Percentiles rank a stretch among this genome's conserved stretches.
These are phyloP conservation scores for Xerus rutilus DNA, from an alignment of 2,797 vertebrate genomes.

Conservation along the genomic window DNA sequence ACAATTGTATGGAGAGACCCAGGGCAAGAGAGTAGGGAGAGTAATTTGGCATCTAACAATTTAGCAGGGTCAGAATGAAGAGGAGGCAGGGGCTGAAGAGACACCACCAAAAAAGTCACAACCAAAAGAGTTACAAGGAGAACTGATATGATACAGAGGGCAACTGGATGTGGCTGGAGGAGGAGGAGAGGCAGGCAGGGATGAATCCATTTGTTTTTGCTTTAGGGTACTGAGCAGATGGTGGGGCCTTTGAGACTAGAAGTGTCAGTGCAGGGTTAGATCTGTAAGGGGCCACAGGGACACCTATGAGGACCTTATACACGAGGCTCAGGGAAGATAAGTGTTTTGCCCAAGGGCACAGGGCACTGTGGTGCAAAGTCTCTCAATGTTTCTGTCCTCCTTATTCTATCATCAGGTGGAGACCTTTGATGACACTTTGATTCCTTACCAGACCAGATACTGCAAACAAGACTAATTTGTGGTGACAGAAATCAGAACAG, in stretches of 20 bases:
- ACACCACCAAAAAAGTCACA: not conserved
- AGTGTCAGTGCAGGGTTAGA: too few species aligned
- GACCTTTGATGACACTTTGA: not conserved
- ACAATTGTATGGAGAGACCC: not conserved
- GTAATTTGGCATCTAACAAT: not conserved
- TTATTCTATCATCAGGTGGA: not conserved
- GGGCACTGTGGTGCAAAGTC: not conserved
- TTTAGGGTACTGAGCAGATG: not conserved
- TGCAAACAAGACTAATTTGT: not conserved
- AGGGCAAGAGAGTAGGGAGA: not conserved
- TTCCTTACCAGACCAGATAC: not conserved
- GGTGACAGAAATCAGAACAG: not conserved
- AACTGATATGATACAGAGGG: accelerated
- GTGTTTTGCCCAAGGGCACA: not conserved
- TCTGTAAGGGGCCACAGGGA: not conserved
- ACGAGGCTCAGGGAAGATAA: not conserved
- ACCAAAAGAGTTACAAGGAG: not conserved
- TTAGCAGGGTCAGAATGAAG: not conserved
- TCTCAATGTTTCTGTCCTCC: not conserved
- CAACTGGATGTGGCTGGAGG: not conserved
- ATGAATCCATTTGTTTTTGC: not conserved
- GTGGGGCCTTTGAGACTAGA: not conserved
- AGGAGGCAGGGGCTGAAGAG: not conserved
- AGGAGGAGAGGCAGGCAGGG: not conserved
- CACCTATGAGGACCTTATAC: not conserved